These are phyloP conservation scores for Toxonevra muliebris DNA, from an alignment of 2,888 invertebrate species.

Conservation along the genomic window DNA sequence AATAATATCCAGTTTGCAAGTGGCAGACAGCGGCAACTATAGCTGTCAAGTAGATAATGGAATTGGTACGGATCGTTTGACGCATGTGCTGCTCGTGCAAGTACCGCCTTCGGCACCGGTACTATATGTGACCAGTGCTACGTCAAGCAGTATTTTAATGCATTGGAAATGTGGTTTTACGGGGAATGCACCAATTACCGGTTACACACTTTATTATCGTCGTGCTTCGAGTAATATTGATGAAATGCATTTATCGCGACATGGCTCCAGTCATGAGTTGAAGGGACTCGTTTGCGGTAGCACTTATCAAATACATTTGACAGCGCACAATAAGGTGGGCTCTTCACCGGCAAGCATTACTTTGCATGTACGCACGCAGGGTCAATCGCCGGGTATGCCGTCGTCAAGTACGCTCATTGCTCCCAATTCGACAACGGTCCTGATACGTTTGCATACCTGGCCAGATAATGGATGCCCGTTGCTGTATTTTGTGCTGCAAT, in stretches of 20 bases:
- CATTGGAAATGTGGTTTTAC: slow-evolving; percentile 79
- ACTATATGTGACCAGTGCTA: slow-evolving; percentile 78
- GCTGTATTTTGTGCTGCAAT: slow-evolving; percentile 75
- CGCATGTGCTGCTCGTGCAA: slow-evolving; percentile 74
- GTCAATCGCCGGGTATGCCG: slow-evolving; percentile 76
- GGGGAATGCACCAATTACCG: slow-evolving; percentile 75
- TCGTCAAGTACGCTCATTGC: slow-evolving; percentile 71
- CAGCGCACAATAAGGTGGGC: slow-evolving; percentile 77
- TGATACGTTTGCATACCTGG: slow-evolving; percentile 75
- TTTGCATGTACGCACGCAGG: slow-evolving; percentile 75
- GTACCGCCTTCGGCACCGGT: slow-evolving; percentile 80
- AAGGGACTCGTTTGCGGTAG: slow-evolving; percentile 77
- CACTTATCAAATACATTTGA: slow-evolving; percentile 76
- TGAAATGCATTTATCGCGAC: slow-evolving; percentile 72
- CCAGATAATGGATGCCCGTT: slow-evolving; percentile 79
- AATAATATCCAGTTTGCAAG: slow-evolving; percentile 72
- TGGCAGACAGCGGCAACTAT: slow-evolving; percentile 75
- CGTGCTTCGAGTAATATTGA: slow-evolving; percentile 73
- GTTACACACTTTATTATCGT: slow-evolving; percentile 74
- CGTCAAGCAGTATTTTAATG: slow-evolving; percentile 77
- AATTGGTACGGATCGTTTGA: slow-evolving; percentile 73
- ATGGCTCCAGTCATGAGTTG: slow-evolving; percentile 74
- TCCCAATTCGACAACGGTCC: slow-evolving; percentile 77
- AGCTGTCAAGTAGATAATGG: slow-evolving; percentile 76
- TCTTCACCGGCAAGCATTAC: slow-evolving; percentile 75